phyloP scores from a whole-genome alignment of 2,888 invertebrate species.

The Ophion costatus region DNA sequence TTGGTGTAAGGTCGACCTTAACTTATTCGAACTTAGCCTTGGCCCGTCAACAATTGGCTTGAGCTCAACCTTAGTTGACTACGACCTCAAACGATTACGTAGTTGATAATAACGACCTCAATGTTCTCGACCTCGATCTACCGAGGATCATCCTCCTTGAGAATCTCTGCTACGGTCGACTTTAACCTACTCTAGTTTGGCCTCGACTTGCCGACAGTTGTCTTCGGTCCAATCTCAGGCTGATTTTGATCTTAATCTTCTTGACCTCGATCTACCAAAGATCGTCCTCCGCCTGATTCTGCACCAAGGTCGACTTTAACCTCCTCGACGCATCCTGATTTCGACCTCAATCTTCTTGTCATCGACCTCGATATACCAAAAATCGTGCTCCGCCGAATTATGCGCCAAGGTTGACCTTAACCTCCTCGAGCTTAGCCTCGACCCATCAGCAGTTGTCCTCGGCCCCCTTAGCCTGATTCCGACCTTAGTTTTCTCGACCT shows the following conservation, averaged over 20 bases:
- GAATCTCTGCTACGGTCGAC: background rate
- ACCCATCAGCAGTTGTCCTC: background rate
- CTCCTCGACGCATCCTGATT: background rate
- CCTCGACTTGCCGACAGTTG: too few relatives aligned
- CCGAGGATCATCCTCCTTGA: background rate
- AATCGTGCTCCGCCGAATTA: background rate
- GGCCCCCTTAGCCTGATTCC: background rate
- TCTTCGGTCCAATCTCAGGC: too few relatives aligned
- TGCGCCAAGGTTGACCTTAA: background rate
- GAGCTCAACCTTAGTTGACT: too few relatives aligned
- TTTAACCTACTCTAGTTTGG: background rate
- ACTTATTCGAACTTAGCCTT: too few relatives aligned
- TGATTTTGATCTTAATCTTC: too few relatives aligned
- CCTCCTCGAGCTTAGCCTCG: background rate
- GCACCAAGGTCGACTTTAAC: background rate
- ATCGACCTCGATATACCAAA: background rate
- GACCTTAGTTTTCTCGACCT: background rate
- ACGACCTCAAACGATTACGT: too few relatives aligned
- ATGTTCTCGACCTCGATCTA: too few relatives aligned
- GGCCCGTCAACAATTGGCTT: too few relatives aligned
- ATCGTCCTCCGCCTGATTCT: background rate
- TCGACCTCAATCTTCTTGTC: too few relatives aligned
- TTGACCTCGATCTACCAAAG: background rate
- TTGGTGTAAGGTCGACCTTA: background rate
- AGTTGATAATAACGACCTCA: too few relatives aligned